Percentiles rank a stretch among this genome's conserved stretches.
These are phyloP conservation scores for Tyrophagus putrescentiae DNA, from an alignment of 1,140 invertebrate species.

Conservation along the genomic window DNA sequence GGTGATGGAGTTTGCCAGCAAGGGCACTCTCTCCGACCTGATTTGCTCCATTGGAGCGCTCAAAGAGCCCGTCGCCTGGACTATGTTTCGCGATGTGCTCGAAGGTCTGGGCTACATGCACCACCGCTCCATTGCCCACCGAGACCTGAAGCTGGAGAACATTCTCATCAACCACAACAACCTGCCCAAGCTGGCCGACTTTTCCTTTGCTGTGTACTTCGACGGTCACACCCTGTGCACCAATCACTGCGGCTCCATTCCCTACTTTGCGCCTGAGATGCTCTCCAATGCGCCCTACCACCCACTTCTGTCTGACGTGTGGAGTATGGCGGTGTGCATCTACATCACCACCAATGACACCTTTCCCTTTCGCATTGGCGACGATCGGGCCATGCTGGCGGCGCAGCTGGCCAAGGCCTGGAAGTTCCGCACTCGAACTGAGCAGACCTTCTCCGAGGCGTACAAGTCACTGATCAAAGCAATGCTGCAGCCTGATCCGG, in stretches of 20 bases:
- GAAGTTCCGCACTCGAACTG: conserved; percentile 32
- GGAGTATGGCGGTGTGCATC: conserved; percentile 29
- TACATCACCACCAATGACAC: conserved; percentile 29
- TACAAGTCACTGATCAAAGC: conserved; percentile 55
- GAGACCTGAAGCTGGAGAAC: conserved; percentile 24
- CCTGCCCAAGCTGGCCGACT: conserved; percentile 20
- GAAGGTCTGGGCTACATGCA: conserved; percentile 21
- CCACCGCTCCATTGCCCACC: conserved; percentile 18
- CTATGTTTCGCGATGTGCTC: background rate
- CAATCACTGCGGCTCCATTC: conserved; percentile 1
- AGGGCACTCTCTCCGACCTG: conserved; percentile 20
- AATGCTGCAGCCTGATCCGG: conserved; percentile 62
- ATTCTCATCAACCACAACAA: conserved; percentile 10
- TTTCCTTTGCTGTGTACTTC: conserved; percentile 11
- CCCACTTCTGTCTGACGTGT: conserved; percentile 27
- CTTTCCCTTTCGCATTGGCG: conserved; percentile 35
- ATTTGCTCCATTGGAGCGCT: conserved; percentile 6
- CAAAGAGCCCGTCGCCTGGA: background rate
- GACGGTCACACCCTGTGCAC: background rate
- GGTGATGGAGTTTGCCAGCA: conserved; percentile 13
- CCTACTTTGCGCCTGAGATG: conserved; percentile 22
- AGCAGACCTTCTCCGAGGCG: conserved; percentile 44
- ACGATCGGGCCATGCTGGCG: conserved; percentile 34
- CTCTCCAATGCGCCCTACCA: conserved; percentile 27
- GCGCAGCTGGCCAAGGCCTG: conserved; percentile 49